Conservation (phyloP, 2,113 vertebrate genomes). For the Catharus bicknelli region DNA sequence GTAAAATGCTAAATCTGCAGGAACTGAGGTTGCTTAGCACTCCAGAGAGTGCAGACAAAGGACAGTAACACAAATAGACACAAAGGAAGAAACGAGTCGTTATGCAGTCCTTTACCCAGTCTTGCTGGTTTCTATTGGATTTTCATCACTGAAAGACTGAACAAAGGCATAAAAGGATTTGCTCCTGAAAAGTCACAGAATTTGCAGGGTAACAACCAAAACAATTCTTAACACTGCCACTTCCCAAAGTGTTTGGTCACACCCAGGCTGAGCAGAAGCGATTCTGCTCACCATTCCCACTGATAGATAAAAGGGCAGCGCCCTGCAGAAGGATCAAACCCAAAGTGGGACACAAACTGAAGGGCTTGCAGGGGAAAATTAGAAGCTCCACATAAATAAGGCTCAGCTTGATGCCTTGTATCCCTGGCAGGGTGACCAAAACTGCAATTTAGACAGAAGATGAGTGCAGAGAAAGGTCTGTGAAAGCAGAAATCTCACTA, state of each 20-base stretch:
- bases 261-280: neutral
- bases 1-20: neutral
- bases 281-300: neutral
- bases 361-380: neutral
- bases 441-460: neutral
- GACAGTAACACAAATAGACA: neutral
- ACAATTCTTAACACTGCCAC: neutral
- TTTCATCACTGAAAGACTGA: neutral
- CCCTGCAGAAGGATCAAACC: neutral
- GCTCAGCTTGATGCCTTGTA: neutral
- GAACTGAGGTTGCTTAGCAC: neutral
- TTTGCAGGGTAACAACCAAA: neutral
- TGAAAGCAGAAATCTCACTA: neutral
- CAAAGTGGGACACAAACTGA: neutral
- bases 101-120: neutral
- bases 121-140: neutral
- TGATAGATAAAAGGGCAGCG: rapidly evolving
- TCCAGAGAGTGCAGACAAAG: neutral
- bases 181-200: neutral
- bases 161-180: neutral
- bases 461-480: neutral
- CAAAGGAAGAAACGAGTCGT: neutral
- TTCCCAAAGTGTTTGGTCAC: neutral
- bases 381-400: neutral
- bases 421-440: neutral